phyloP scores from a whole-genome alignment of 1,140 invertebrate species.

The Capitella teleta region DNA sequence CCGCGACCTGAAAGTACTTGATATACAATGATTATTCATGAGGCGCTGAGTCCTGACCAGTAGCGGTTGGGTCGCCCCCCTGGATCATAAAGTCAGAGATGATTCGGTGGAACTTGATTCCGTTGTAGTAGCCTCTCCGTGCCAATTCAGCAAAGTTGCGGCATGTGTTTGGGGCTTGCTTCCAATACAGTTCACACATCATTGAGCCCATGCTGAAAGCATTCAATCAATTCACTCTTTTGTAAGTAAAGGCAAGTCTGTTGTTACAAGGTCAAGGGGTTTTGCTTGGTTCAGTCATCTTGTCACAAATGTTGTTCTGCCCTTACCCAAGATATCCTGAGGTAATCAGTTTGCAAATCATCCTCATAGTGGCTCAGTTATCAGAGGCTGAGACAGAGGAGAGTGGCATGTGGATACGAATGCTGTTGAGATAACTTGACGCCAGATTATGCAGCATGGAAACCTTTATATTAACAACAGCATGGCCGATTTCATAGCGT shows the following conservation, averaged over 20 bases:
- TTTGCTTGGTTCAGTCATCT: background rate
- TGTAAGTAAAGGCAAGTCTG: background rate
- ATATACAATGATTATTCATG: background rate
- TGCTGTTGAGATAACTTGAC: no score
- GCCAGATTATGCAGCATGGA: no score
- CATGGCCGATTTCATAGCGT: no score
- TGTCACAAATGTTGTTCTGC: background rate
- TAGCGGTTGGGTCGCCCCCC: constrained; percentile 78
- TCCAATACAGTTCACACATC: constrained; percentile 90
- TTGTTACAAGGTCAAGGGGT: background rate
- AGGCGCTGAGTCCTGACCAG: constrained; percentile 39
- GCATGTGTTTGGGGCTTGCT: constrained; percentile 89
- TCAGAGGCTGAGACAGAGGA: no score
- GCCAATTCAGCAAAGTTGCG: constrained; percentile 90
- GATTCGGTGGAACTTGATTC: constrained; percentile 89
- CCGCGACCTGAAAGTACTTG: constrained; percentile 56
- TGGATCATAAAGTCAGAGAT: constrained; percentile 96
- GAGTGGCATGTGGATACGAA: no score
- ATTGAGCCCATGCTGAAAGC: constrained; percentile 79
- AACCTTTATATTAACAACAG: no score
- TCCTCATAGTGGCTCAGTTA: background rate
- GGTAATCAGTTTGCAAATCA: background rate
- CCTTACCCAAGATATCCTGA: background rate
- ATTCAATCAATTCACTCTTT: background rate
- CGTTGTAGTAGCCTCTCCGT: constrained; percentile 87